Evolutionary conservation across 2,888 invertebrate species (phyloP), one percentile per base, ranked within the genome.

Genomic region (Andrena camellia): DNA sequence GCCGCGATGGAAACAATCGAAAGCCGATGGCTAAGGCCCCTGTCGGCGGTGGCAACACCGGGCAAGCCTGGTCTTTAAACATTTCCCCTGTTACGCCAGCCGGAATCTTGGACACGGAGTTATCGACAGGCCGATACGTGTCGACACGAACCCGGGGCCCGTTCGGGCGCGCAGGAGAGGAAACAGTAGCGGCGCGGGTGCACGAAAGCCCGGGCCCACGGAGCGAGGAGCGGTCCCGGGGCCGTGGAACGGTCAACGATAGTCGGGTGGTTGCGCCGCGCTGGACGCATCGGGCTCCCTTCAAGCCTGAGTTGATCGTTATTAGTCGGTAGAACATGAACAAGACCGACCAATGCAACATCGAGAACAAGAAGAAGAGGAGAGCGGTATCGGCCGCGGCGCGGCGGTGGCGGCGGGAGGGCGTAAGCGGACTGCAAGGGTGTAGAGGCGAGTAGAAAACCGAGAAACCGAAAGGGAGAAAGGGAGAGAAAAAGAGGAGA

Each of bases 271-370:
- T 79, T 69, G 66, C 50, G 72, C 70, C 70, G 68, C 57, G 26
- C 66, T 78, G 81, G 78, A 79, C 83, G 83, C 83, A 70, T 62
- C 33, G 75, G 73, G 17, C 75, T 76, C 80, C 79, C 83, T 85
- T 88, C 86, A 83, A 86, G 86, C 80, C 79, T 78, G 87, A n/a
- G 85, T 83, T 83, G 90, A 83, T 88, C 85, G 89, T 88, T 90
- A 88, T 90, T 88, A 78, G 86, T 74, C 85, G 73, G 35, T 52
- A 73, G 83, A 86, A 83, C 78, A 69, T 72, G 78, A 83, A 83
- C 82, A 69, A 64, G 72, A 72, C 72, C 48, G 69, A 13, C 29
- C 59, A 70, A 59, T 42, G 59, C 48, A 57, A 57, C 57, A 57
- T 26, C 57, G 13, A 48, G 48, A 59, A 70, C 59, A 70, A 70